These are phyloP conservation scores for Alauda arvensis DNA, from an alignment of 2,797 vertebrate species.

Conservation along the genomic window DNA sequence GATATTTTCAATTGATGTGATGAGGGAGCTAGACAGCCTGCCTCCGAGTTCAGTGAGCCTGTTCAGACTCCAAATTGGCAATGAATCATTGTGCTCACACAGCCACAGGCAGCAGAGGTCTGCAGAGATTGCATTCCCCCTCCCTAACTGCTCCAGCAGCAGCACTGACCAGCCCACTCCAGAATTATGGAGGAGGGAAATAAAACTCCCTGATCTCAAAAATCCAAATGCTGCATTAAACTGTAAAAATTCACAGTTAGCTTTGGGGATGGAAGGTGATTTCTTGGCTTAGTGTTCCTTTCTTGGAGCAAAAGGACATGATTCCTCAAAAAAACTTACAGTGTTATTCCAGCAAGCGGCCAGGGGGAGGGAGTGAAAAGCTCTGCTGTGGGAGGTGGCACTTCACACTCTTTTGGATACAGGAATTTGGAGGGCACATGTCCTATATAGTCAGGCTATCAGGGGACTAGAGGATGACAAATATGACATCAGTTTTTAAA, in stretches of 20 bases:
- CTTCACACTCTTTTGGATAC: conserved; percentile 9
- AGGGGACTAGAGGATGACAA: conserved; percentile 7
- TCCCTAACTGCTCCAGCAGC: background rate
- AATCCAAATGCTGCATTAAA: background rate
- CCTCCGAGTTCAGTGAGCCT: conserved; percentile 40
- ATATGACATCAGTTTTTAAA: conserved; percentile 23
- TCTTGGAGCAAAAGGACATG: conserved; percentile 20
- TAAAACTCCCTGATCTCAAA: conserved; percentile 15
- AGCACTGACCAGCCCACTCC: conserved; percentile 7
- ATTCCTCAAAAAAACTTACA: background rate
- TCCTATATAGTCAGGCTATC: background rate
- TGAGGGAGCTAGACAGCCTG: conserved; percentile 46
- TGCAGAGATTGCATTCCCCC: conserved; percentile 29
- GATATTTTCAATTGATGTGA: conserved; percentile 37
- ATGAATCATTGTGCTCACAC: conserved; percentile 4
- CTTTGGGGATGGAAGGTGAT: conserved; percentile 11
- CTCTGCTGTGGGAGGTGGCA: background rate
- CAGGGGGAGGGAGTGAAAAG: conserved; percentile 24
- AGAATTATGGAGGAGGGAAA: background rate
- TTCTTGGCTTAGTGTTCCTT: conserved; percentile 22
- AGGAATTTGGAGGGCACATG: conserved; percentile 16
- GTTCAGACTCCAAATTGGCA: conserved; percentile 53
- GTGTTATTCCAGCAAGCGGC: background rate
- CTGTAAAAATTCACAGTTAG: conserved; percentile 5
- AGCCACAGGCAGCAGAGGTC: conserved; percentile 24